These are phyloP conservation scores for Dromococcyx pavoninus DNA, from an alignment of 2,797 vertebrate species.

Conservation along the genomic window DNA sequence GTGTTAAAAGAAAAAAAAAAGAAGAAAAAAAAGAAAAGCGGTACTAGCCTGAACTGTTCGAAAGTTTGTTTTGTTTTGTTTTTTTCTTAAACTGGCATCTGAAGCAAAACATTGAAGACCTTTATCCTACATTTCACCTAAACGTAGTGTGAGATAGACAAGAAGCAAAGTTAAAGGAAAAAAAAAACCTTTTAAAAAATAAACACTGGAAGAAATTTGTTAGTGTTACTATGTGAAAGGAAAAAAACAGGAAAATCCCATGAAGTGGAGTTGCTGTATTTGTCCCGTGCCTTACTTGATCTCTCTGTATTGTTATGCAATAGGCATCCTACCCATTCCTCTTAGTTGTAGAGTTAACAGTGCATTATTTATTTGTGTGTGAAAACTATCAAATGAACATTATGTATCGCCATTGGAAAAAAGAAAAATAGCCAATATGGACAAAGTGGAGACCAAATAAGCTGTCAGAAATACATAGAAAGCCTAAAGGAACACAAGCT, in stretches of 20 bases:
- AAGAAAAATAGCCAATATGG: conserved; percentile 62
- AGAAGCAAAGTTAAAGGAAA: conserved; percentile 74
- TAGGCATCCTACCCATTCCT: conserved; percentile 72
- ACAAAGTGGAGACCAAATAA: conserved; percentile 78
- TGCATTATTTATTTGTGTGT: conserved; percentile 84
- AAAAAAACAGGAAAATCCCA: conserved; percentile 83
- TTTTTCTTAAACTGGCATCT: conserved; percentile 75
- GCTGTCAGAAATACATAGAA: conserved; percentile 70
- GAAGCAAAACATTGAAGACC: conserved; percentile 75
- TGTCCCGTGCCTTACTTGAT: conserved; percentile 75
- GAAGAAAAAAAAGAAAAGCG: conserved; percentile 32
- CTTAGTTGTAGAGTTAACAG: conserved; percentile 75
- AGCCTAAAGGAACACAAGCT: conserved; percentile 71
- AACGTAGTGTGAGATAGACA: conserved; percentile 79
- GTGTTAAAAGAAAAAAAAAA: conserved; percentile 68
- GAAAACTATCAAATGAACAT: conserved; percentile 74
- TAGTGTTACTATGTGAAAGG: conserved; percentile 92
- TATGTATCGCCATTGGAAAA: conserved; percentile 69
- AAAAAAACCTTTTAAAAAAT: conserved; percentile 77
- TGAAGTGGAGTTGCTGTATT: conserved; percentile 81
- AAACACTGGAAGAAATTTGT: conserved; percentile 98
- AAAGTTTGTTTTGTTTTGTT: conserved; percentile 69
- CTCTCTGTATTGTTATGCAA: conserved; percentile 74
- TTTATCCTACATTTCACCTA: conserved; percentile 75
- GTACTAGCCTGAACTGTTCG: conserved; percentile 79